Evolutionary conservation across 2,888 invertebrate genomes (phyloP).

Genomic region (Epistrophella euchroma): DNA sequence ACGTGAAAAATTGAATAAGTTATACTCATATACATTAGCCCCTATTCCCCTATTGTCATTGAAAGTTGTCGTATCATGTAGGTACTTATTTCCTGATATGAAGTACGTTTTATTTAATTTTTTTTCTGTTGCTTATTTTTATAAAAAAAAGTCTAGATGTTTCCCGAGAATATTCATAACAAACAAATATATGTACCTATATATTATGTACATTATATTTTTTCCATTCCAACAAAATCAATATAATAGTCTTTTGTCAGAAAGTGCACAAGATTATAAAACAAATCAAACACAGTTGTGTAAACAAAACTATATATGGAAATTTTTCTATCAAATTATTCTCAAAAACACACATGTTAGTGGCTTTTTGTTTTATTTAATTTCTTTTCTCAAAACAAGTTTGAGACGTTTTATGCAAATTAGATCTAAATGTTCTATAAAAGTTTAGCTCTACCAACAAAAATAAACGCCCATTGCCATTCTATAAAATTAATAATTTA

Average conservation of each 20-base stretch:
- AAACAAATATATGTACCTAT: neutral
- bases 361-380: neutral
- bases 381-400: conserved; percentile 17
- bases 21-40: neutral
- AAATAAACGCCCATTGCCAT: neutral
- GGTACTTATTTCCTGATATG: conserved; percentile 20
- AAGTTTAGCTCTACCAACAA: neutral
- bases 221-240: conserved; percentile 13
- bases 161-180: conserved; percentile 17
- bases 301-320: conserved; percentile 46
- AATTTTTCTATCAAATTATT: conserved; percentile 15
- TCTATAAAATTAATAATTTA: neutral
- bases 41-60: conserved; percentile 7
- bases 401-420: conserved; percentile 19
- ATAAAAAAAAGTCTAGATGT: conserved; percentile 1
- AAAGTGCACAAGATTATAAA: conserved; percentile 23
- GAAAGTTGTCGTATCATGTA: conserved; percentile 3
- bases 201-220: neutral
- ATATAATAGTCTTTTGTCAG: conserved; percentile 32
- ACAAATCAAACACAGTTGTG: conserved; percentile 33
- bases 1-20: conserved; percentile 15
- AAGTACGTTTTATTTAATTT: neutral
- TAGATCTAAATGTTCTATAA: conserved; percentile 31
- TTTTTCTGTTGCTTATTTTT: conserved; percentile 3
- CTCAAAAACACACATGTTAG: conserved; percentile 12